phyloP scores from a whole-genome alignment of 2,113 vertebrate genomes.

The Hypanus sabinus region DNA sequence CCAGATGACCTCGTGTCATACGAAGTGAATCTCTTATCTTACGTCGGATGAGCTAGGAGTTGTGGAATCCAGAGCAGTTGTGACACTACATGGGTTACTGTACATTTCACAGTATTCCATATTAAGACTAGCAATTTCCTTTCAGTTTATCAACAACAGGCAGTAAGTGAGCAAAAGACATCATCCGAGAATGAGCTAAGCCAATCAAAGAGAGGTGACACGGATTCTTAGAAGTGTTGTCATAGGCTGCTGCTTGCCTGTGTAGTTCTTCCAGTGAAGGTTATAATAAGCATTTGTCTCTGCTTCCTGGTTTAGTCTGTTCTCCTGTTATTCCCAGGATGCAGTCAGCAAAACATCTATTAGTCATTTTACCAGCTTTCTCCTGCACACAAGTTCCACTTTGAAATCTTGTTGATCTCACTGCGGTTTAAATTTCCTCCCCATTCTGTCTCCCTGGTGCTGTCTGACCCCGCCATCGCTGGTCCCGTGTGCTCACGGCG shows the following conservation, averaged over 20 bases:
- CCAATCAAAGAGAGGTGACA: background rate
- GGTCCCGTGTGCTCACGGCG: background rate
- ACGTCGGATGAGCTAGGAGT: background rate
- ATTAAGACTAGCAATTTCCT: background rate
- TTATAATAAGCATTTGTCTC: background rate
- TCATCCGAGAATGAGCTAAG: background rate
- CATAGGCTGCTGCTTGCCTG: background rate
- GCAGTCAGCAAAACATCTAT: slow-evolving; percentile 18
- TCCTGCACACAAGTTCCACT: background rate
- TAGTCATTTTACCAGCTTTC: background rate
- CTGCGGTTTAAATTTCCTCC: background rate
- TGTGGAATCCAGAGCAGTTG: too few relatives aligned
- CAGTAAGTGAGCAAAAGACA: background rate
- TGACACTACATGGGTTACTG: background rate
- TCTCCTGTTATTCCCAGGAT: background rate
- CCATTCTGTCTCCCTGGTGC: background rate
- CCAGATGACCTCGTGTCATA: too few relatives aligned
- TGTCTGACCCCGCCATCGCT: background rate
- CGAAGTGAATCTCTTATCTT: too few relatives aligned
- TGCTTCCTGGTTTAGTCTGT: background rate
- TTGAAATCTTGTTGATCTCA: background rate
- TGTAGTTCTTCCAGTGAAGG: background rate
- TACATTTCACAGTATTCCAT: background rate
- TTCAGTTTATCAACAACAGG: background rate
- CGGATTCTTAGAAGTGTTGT: background rate